Conservation (phyloP, 1,140 invertebrate species). For the Hesperophylax magnus region DNA sequence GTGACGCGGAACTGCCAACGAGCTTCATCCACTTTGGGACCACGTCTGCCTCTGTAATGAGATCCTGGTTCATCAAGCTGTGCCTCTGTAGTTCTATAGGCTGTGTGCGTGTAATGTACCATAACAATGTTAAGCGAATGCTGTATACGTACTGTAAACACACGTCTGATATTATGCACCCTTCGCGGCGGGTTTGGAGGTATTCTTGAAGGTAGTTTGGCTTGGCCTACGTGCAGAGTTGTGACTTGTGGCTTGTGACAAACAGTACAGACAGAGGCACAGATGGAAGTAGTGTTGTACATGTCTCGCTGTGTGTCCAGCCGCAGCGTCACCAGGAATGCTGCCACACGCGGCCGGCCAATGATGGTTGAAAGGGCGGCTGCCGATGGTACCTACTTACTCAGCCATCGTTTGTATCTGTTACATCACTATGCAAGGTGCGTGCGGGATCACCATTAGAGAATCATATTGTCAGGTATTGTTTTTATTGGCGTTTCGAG, state of each 20-base stretch:
- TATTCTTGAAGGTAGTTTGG: too few species aligned
- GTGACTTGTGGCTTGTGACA: too few species aligned
- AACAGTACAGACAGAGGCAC: too few species aligned
- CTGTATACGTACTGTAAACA: too few species aligned
- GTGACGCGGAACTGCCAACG: conserved; percentile 15
- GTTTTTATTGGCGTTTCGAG: not conserved
- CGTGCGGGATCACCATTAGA: conserved; percentile 8
- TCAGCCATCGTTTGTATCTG: too few species aligned
- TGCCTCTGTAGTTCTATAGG: too few species aligned
- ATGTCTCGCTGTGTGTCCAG: not conserved
- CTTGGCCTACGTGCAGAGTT: too few species aligned
- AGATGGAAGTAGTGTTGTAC: not conserved
- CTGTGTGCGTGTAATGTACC: too few species aligned
- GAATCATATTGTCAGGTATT: conserved; percentile 18
- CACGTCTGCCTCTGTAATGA: conserved; percentile 32
- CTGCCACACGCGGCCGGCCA: not conserved
- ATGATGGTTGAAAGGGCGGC: not conserved
- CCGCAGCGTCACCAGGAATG: not conserved
- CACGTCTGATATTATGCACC: too few species aligned
- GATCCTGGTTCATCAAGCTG: conserved; percentile 21
- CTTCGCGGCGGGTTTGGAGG: too few species aligned
- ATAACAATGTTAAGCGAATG: too few species aligned
- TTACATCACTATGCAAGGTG: not conserved
- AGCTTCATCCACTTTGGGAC: conserved; percentile 6
- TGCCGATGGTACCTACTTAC: not conserved